Conservation (phyloP, 1,140 invertebrate genomes). For the Formica exsecta region DNA sequence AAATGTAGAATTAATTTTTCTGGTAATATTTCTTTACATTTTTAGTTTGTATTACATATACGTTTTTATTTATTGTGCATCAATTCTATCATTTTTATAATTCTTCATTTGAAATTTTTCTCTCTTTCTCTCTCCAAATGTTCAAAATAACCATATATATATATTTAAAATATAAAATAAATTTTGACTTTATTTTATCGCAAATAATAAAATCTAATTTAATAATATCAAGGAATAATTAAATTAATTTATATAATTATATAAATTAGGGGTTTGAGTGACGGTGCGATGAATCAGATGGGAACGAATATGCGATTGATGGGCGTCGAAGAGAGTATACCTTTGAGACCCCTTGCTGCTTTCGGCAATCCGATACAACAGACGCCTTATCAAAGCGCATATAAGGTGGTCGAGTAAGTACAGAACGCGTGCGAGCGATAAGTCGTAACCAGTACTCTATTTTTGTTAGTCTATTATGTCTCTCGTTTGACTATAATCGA, state of each 20-base stretch:
- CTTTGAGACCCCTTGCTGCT: slow-evolving; percentile 91
- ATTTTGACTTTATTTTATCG: too few relatives aligned
- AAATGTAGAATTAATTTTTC: slow-evolving; percentile 3
- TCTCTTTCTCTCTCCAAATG: background rate
- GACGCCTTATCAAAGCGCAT: slow-evolving; percentile 86
- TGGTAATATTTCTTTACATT: background rate
- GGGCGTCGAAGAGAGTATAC: slow-evolving; percentile 91
- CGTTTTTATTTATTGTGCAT: background rate
- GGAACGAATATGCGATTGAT: slow-evolving; percentile 80
- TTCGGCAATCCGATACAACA: slow-evolving; percentile 88
- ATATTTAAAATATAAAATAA: too few relatives aligned
- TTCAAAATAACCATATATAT: background rate
- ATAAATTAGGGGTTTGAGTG: slow-evolving; percentile 79
- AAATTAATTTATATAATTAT: too few relatives aligned
- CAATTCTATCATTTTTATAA: background rate
- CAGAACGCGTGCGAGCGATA: slow-evolving; percentile 29
- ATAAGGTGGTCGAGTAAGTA: slow-evolving; percentile 91
- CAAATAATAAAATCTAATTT: too few relatives aligned
- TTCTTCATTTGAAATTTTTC: slow-evolving; percentile 2
- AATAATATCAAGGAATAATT: too few relatives aligned
- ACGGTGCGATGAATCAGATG: slow-evolving; percentile 82
- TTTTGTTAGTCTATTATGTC: slow-evolving; percentile 28
- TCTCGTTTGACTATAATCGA: slow-evolving; percentile 36
- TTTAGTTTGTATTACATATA: background rate
- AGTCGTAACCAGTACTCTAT: slow-evolving; percentile 12